Base-by-base conservation (phyloP, 2,888 invertebrate genomes). In the Pantelozetes paolii region DNA sequence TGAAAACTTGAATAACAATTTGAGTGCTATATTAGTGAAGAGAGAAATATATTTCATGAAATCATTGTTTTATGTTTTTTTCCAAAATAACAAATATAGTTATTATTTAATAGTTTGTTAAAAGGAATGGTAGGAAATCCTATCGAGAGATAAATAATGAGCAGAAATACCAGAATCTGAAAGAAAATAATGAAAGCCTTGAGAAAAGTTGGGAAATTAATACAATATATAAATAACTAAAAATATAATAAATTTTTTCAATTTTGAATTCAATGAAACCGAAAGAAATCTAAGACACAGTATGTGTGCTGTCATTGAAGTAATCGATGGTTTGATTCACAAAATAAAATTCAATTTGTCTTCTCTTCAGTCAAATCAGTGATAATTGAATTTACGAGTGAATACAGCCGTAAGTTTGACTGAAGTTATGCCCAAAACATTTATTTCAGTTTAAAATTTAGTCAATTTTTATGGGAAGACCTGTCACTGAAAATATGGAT, bases 361-460 rank as follows among this genome's bases (percentile, higher is more conserved):
- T 50, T n/a, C n/a, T 50, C 50, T 20, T 45, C 20, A 50, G 8
- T 50, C 50, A 50, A 50, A 50, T 50, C 50, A 15, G 50, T 11
- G 50, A 50, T 50, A 50, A 50, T 50, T 50, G 50, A 50, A 50
- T 50, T 50, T 50, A 50, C n/a, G 50, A 20, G 23, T 20, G 50
- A 50, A 50, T 8, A 20, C 20, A 50, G 20, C 50, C 3, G 20
- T 15, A 45, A 11, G 15, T 9, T 15, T 45, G 36, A 45, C 45
- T 45, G 45, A 45, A 45, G 45, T 45, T 15, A 15, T 6, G 15
- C 15, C 45, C 11, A 45, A 45, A 45, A 45, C 45, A 15, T 45
- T 45, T 15, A 15, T 18, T 45, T 45, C 15, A 45, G 15, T 45
- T 45, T n/a, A 36, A 8, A 36, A 11, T 36, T 36, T 8, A 36